These are phyloP conservation scores for Chaetura pelagica DNA, from an alignment of 2,113 vertebrate genomes.

Conservation along the genomic window DNA sequence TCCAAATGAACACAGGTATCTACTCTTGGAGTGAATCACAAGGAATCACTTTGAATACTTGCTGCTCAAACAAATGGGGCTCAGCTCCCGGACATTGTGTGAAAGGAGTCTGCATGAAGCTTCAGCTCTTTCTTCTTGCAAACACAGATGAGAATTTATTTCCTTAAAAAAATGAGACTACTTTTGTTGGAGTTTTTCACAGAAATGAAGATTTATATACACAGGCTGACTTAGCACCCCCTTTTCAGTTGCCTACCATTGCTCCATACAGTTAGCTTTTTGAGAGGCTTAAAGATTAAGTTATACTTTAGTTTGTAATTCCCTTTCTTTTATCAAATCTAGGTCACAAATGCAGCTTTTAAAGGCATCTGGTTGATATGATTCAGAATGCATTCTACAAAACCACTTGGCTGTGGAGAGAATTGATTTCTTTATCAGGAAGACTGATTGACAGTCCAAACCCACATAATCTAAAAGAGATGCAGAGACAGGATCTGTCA, in stretches of 20 bases:
- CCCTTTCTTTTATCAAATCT: neutral
- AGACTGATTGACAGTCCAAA: conserved; percentile 6
- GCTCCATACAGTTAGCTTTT: neutral
- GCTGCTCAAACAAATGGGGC: neutral
- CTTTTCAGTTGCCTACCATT: neutral
- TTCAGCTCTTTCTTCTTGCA: neutral
- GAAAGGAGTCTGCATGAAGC: neutral
- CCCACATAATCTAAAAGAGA: neutral
- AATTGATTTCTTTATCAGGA: conserved; percentile 23
- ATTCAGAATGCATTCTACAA: conserved; percentile 30
- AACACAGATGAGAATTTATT: neutral
- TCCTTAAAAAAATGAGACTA: neutral
- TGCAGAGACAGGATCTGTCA: neutral
- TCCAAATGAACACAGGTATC: neutral
- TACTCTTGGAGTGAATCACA: neutral
- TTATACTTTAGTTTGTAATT: neutral
- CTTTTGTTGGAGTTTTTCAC: neutral
- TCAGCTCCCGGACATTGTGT: neutral
- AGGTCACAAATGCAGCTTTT: conserved; percentile 9
- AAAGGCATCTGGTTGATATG: conserved; percentile 28
- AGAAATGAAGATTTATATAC: neutral
- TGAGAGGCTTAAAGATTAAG: neutral
- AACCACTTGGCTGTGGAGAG: neutral
- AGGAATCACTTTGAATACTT: neutral
- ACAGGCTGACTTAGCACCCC: neutral